These are phyloP conservation scores for Tetragonula carbonaria DNA, from an alignment of 2,888 invertebrate species.

Conservation along the genomic window DNA sequence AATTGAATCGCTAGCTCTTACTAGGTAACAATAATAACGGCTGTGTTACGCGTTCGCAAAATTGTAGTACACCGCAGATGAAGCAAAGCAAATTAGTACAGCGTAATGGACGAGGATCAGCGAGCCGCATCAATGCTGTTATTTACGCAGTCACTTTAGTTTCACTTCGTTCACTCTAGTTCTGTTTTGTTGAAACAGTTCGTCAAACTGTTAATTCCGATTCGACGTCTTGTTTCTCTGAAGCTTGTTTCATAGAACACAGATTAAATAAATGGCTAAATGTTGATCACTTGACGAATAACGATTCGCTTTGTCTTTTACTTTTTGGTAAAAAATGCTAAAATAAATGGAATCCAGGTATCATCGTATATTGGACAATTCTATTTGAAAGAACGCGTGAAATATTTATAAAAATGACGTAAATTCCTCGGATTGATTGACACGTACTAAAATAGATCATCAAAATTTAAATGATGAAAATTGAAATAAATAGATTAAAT, in stretches of 20 bases:
- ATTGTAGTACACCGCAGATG: too few relatives aligned
- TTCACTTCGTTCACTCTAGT: too few relatives aligned
- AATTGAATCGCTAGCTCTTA: background rate
- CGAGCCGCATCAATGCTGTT: background rate
- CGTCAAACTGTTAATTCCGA: background rate
- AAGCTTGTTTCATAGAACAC: background rate
- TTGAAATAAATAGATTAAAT: too few relatives aligned
- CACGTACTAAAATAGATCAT: too few relatives aligned
- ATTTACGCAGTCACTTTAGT: background rate
- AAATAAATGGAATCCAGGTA: too few relatives aligned
- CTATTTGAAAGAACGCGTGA: too few relatives aligned
- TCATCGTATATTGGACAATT: too few relatives aligned
- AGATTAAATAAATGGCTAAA: background rate
- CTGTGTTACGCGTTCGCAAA: background rate
- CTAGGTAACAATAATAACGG: background rate
- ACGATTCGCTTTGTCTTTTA: background rate
- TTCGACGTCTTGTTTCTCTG: background rate
- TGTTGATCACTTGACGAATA: background rate
- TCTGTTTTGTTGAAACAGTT: background rate
- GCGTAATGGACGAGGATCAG: background rate
- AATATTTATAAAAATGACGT: too few relatives aligned
- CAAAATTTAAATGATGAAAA: too few relatives aligned
- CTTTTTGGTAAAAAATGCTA: background rate
- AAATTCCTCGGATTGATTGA: too few relatives aligned
- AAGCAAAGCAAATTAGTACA: too few relatives aligned